Base-by-base conservation (phyloP, 2,797 vertebrate genomes). In the Micropoecilia bifurca region DNA sequence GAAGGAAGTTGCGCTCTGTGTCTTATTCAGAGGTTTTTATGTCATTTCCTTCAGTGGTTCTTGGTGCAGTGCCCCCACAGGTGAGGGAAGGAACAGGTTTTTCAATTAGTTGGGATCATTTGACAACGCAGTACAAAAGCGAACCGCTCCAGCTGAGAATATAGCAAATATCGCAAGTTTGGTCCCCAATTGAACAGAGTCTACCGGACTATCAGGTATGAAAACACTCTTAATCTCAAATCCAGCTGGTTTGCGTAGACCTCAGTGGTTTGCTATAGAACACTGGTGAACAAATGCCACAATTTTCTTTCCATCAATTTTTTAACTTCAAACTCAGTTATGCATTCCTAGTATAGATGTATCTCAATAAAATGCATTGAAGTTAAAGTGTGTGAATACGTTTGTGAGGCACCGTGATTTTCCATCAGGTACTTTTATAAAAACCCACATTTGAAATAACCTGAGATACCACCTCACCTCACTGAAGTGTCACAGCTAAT, bases 381-480 rank as follows among this genome's bases (percentile, higher is more conserved):
- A 28, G 25, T 28, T 71, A 18, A 46, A 28, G 25, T 41, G 9
- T 71, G 63, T 68, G 36, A 68, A 68, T 68, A 68, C 4, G 20
- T 41, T 68, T 68, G 39, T 43, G 22, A 76, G 18, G 61, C 20
- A 75, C 10, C 41, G 22, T 55, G 2, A 45, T 30, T 36, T 22
- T 13, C 2, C 33, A 50, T n/a, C 68, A 13, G 22, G 12, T 78
- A 81, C 45, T 76, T 68, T 39, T 12, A 68, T 10, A 71, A 75
- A 63, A 73, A 59, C 10, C n/a, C 16, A 74, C 48, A 75, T 75
- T 71, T 84, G 68, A 79, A 81, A 87, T 78, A 82, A 86, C 85
- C 80, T 80, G 76, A 87, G 71, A 77, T 69, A 30, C 74, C 16
- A 75, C 78, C 73, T 25, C 25, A 81, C 63, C 28, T 61, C 57